Evolutionary conservation across 1,140 invertebrate genomes (phyloP), one percentile per base, ranked within the genome.

Genomic region (Trachymyrmex septentrionalis): DNA sequence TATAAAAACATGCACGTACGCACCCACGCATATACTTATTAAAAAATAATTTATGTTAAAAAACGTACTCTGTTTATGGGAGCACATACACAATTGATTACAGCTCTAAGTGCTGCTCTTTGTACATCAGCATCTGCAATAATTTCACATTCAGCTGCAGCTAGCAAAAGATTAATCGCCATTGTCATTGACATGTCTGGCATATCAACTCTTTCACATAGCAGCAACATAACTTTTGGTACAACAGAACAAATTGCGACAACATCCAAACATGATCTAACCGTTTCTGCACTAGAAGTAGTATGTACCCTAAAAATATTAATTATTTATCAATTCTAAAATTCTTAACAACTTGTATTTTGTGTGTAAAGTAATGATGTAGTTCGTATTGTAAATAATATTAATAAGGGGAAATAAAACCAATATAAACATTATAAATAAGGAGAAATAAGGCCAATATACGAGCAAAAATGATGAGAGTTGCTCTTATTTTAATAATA

Each of bases 81-180:
- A 16, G 98, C 98, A 95, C 98, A 99, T 4, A 99, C 98, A 95
- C 98, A 99, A 93, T 99, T 99, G 64, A 98, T 97, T 38, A 99
- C 96, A 12, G 99, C 97, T 89, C 97, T 97, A 0, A 99, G 95
- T 0, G 99, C 98, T 0, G 98, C 97, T 92, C 98, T 98, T 93
- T 99, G 97, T 0, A 99, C 98, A 92, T 99, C 99, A 0, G 98
- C 96, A 93, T 99, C 98, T 3, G 96, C 96, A 0, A 98, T 97
- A 44, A 99, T 97, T 94, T 99, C 98, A 4, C 98, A 98, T 93
- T 99, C 98, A 6, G 98, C 98, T 12, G 98, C 97, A 5, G 97
- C 97, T 92, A 98, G 93, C 66, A 98, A 96, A 63, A 99, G 96
- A 92, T 97, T 97, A 72, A 97, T 96, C 21, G 95, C 98, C 80